Conservation (phyloP, 2,888 invertebrate species). For the Phymatocera aterrima region DNA sequence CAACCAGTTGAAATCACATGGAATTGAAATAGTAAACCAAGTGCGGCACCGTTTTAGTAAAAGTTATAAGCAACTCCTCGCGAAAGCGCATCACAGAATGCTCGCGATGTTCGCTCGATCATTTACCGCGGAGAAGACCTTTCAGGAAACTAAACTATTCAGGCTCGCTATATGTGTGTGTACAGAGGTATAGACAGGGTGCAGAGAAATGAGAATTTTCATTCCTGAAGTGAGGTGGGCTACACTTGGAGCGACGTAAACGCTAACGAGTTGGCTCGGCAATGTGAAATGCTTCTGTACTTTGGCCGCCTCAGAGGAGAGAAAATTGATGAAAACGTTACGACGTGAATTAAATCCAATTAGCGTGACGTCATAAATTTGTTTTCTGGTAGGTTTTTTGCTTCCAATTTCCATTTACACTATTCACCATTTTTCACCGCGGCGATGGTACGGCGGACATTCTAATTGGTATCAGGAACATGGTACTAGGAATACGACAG, state of each 20-base stretch:
- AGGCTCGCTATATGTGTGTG: slow-evolving; percentile 3
- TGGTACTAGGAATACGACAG: too few relatives aligned
- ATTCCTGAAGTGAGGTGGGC: neutral
- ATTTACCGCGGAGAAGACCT: neutral
- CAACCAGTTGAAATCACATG: too few relatives aligned
- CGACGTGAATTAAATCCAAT: slow-evolving; percentile 24
- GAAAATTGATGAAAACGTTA: slow-evolving; percentile 20
- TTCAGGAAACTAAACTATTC: neutral
- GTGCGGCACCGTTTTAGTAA: too few relatives aligned
- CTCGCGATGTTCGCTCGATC: neutral
- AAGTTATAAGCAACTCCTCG: too few relatives aligned
- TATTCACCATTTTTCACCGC: neutral
- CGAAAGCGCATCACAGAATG: neutral
- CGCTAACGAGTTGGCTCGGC: slow-evolving; percentile 3
- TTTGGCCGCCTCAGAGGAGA: neutral
- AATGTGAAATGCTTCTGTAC: neutral
- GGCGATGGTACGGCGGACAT: too few relatives aligned
- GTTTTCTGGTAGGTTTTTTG: neutral
- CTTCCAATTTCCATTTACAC: neutral
- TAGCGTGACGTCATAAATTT: neutral
- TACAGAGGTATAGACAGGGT: neutral
- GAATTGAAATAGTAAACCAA: too few relatives aligned
- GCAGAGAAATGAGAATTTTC: neutral
- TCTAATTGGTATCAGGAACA: too few relatives aligned
- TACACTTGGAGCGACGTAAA: neutral